Evolutionary conservation across 2,888 invertebrate genomes (phyloP), one percentile per base, ranked within the genome.

Genomic region (Hypolimnas misippus): DNA sequence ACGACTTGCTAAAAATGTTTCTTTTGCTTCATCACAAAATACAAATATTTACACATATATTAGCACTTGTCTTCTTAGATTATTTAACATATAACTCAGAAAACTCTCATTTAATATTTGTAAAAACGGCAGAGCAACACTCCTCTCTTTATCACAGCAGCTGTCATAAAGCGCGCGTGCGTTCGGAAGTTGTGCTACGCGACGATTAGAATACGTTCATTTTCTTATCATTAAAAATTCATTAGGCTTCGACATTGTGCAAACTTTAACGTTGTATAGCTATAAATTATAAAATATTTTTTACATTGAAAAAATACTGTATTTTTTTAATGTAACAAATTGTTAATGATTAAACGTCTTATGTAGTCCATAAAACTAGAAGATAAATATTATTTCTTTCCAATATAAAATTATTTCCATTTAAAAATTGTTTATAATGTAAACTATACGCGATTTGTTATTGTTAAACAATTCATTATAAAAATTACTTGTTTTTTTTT

Each of bases 21-120:
- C 62, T 65, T 79, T 73, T 69, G 79, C 85, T 83, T 81, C 75
- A 79, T 86, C 82, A 87, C 84, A 73, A 72, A 75, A 66, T 72
- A 72, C 81, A 83, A 80, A 72, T 71, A 70, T 63, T 68, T 71
- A 71, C 70, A 70, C 82, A 82, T 77, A 71, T 49, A 49, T 25
- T 25, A 70, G 70, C 79, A 83, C 79, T 71, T 60, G 65, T 70
- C 68, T 64, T 66, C 40, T 62, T 68, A 16, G 57, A 61, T 57
- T 44, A 44, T 40, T 31, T 63, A 66, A 21, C 44, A 4, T 46
- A n/a, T 46, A 64, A 72, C 68, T 69, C 64, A 65, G 71, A 73
- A n/a, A 55, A 51, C 52, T 65, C 46, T 65, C 49, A 58, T 54
- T 49, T 44, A 71, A 56, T 67, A 54, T 66, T 69, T 66, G 58